These are phyloP conservation scores for Nomada lathburiana DNA, from an alignment of 2,888 invertebrate species.

Conservation along the genomic window DNA sequence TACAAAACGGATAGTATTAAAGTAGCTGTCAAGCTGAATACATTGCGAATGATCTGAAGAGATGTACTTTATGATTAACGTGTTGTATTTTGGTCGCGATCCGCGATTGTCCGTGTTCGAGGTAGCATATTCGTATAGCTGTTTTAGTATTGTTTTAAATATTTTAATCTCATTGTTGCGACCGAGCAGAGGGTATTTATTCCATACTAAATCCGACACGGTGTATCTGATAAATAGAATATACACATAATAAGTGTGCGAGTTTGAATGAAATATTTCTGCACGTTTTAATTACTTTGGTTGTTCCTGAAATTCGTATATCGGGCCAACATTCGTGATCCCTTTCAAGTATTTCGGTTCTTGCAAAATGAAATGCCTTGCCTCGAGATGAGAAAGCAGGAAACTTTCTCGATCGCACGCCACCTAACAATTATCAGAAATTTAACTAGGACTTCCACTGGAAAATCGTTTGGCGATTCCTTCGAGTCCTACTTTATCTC, in stretches of 20 bases:
- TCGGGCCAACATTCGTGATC: slow-evolving; percentile 87
- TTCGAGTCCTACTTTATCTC: slow-evolving; percentile 84
- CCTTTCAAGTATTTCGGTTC: slow-evolving; percentile 87
- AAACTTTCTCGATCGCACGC: slow-evolving; percentile 89
- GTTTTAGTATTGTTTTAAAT: slow-evolving; percentile 70
- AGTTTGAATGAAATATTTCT: slow-evolving; percentile 14
- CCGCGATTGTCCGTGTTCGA: neutral
- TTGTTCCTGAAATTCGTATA: slow-evolving; percentile 87
- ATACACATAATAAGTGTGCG: neutral
- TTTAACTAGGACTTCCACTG: neutral
- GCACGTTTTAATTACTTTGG: slow-evolving; percentile 67
- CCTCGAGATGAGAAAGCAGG: slow-evolving; percentile 87
- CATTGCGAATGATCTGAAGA: neutral
- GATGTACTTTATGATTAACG: slow-evolving; percentile 74
- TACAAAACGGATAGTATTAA: neutral
- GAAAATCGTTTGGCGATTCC: too few relatives aligned
- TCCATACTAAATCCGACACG: slow-evolving; percentile 65
- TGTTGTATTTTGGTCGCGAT: slow-evolving; percentile 62
- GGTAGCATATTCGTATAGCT: slow-evolving; percentile 56
- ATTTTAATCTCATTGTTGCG: slow-evolving; percentile 83
- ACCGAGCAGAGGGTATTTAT: slow-evolving; percentile 85
- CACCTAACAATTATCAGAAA: slow-evolving; percentile 69
- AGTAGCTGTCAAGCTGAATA: neutral
- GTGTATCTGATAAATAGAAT: slow-evolving; percentile 15
- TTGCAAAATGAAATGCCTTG: slow-evolving; percentile 87